A percentile compares a stretch with the other conserved stretches of the same genome.
Conservation (phyloP, 2,888 invertebrate species). For the Platycheirus rosarum region DNA sequence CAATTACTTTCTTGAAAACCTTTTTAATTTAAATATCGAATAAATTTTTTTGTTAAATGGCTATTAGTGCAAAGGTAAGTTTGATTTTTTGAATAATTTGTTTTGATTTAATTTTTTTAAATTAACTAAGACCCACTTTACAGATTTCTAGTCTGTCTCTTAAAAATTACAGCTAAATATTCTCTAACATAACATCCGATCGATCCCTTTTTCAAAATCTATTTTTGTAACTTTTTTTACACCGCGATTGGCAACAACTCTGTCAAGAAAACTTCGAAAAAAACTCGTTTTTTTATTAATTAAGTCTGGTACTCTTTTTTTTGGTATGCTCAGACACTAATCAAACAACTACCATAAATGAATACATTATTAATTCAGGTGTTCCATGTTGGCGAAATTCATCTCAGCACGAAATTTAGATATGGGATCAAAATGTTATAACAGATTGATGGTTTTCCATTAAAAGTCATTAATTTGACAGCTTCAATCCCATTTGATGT, state of each 20-base stretch:
- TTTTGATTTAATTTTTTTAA: not conserved
- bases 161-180: not conserved
- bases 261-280: not conserved
- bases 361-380: conserved; percentile 2
- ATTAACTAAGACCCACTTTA: not conserved
- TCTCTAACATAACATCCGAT: not conserved
- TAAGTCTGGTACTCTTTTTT: too few relatives aligned
- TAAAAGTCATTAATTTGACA: too few relatives aligned
- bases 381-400: not conserved
- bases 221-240: not conserved
- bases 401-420: not conserved
- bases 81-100: too few relatives aligned
- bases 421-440: too few relatives aligned
- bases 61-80: conserved; percentile 64
- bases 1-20: not conserved
- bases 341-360: not conserved
- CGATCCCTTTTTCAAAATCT: not conserved
- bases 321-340: too few relatives aligned
- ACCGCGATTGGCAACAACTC: not conserved
- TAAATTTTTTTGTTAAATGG: too few relatives aligned
- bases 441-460: too few relatives aligned
- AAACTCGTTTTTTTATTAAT: conserved; percentile 5
- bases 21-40: not conserved
- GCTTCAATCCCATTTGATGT: too few relatives aligned
- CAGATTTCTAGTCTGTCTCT: too few relatives aligned